Percentiles rank a stretch among this genome's conserved stretches.
Evolutionary conservation across 35 echinoderm and acorn worm species (phyloP).

Genomic region (Ophiothrix spiculata): DNA sequence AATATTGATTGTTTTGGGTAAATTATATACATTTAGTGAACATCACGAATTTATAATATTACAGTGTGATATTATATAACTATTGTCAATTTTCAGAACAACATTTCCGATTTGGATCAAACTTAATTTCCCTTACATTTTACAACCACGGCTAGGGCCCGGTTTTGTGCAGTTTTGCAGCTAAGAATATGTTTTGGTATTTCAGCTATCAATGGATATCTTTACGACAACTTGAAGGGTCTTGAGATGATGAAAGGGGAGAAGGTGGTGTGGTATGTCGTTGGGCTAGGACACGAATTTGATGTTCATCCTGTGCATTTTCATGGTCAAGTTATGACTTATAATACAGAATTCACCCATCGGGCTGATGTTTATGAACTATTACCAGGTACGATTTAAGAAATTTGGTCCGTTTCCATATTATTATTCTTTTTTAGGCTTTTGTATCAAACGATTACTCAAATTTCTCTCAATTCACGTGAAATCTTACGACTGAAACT

Average conservation of each 20-base stretch:
- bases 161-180: not conserved
- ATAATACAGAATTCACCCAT: constrained; percentile 1
- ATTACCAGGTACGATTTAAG: constrained; percentile 48
- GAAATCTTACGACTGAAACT: no score
- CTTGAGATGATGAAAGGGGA: constrained; percentile 38
- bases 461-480: no score
- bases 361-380: constrained; percentile 49
- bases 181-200: not conserved
- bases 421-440: no score
- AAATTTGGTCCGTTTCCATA: no score
- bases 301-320: constrained; percentile 64
- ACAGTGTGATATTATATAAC: not conserved
- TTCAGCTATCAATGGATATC: constrained; percentile 51
- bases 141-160: not conserved
- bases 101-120: not conserved
- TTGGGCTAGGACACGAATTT: constrained; percentile 49
- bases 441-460: no score
- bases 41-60: not conserved
- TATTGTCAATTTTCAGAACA: no score
- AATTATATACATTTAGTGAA: not conserved
- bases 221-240: constrained; percentile 43
- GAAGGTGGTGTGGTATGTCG: constrained; percentile 43
- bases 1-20: not conserved
- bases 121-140: not conserved
- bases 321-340: constrained; percentile 44